These are phyloP conservation scores for Sander vitreus DNA, from an alignment of 2,113 vertebrate genomes.

Conservation along the genomic window DNA sequence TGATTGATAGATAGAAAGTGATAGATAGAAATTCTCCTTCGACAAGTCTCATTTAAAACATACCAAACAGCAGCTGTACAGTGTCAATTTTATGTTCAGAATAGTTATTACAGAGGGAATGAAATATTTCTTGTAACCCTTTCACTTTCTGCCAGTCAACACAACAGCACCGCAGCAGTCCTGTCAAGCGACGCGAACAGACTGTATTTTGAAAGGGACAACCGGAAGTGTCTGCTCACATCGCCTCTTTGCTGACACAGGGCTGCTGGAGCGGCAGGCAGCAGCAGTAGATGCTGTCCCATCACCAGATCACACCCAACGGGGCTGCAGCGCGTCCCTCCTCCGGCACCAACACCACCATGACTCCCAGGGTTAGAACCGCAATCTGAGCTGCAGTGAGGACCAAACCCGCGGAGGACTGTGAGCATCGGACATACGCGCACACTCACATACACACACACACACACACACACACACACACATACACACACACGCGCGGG, in stretches of 20 bases:
- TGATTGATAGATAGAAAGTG: too few species aligned
- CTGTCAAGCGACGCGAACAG: too few species aligned
- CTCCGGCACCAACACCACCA: slow-evolving; percentile 67
- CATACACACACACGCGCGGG: not conserved
- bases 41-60: too few species aligned
- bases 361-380: slow-evolving; percentile 59
- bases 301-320: slow-evolving; percentile 72
- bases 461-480: not conserved
- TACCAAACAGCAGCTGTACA: too few species aligned
- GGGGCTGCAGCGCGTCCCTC: slow-evolving; percentile 67
- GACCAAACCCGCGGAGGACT: not conserved
- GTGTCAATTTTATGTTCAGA: too few species aligned
- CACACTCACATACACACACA: not conserved
- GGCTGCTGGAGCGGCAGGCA: slow-evolving; percentile 46
- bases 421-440: not conserved
- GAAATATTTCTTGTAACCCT: too few species aligned
- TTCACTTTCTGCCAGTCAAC: too few species aligned
- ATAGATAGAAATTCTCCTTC: too few species aligned
- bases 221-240: slow-evolving; percentile 28
- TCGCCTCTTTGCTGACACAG: not conserved
- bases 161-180: too few species aligned
- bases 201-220: slow-evolving; percentile 45
- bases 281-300: slow-evolving; percentile 73
- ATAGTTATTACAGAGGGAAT: too few species aligned
- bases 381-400: slow-evolving; percentile 61